Evolutionary conservation across 1,140 invertebrate genomes (phyloP).

Genomic region (Magallana ariakensis): DNA sequence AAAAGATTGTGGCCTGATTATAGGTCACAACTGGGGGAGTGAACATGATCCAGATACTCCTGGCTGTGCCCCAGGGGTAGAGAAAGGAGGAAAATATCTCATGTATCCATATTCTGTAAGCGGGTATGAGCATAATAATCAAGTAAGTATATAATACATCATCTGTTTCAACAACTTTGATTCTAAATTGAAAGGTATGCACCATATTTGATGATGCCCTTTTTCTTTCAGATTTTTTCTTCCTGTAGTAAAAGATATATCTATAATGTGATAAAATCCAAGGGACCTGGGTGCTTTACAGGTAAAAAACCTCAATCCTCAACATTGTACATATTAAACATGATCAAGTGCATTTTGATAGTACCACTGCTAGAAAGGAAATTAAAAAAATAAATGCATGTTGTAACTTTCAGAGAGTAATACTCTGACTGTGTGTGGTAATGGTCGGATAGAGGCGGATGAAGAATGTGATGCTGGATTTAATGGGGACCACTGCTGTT

Average conservation of each 20-base stretch:
- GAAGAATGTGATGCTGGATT: conserved; percentile 76
- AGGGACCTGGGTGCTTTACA: conserved; percentile 93
- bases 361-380: no score
- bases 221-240: conserved; percentile 90
- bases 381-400: neutral
- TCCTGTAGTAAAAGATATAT: conserved; percentile 96
- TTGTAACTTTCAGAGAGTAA: conserved; percentile 1
- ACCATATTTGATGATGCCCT: neutral
- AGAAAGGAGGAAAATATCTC: conserved; percentile 94
- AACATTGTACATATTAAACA: neutral
- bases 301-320: conserved; percentile 63
- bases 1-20: neutral
- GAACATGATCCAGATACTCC: conserved; percentile 97
- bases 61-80: conserved; percentile 93
- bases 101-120: conserved; percentile 99
- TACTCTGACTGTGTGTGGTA: conserved; percentile 66
- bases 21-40: conserved; percentile 99
- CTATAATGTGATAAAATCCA: conserved; percentile 93
- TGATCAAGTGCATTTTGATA: neutral
- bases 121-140: conserved; percentile 97
- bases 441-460: conserved; percentile 65
- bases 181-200: no score
- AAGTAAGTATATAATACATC: conserved; percentile 83
- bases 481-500: conserved; percentile 70
- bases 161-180: no score